Conservation (phyloP, 2,113 vertebrate species). For the Campylomormyrus numenius region DNA sequence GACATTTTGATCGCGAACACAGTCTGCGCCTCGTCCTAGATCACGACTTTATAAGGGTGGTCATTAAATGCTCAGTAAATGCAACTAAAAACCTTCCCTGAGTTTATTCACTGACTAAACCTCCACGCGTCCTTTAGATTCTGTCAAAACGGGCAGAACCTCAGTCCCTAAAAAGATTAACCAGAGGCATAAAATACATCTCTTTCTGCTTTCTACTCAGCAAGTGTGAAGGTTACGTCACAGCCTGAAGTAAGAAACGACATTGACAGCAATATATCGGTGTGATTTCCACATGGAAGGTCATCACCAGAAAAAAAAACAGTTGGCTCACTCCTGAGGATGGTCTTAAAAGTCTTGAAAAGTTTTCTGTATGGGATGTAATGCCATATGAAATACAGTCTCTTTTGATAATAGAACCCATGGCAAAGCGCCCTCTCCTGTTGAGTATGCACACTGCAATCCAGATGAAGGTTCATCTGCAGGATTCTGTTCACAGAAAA, state of each 20-base stretch:
- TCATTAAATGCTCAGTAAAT: neutral
- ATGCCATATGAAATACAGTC: neutral
- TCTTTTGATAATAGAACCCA: neutral
- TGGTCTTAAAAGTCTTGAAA: neutral
- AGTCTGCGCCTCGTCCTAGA: neutral
- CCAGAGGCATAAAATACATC: neutral
- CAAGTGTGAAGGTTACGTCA: neutral
- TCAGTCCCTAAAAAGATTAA: neutral
- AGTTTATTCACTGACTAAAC: neutral
- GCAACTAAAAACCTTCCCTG: neutral
- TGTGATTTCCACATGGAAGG: neutral
- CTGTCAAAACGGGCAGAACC: neutral
- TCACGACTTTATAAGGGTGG: neutral
- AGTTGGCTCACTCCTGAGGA: neutral
- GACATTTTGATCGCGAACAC: neutral
- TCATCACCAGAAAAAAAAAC: neutral
- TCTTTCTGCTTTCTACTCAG: neutral
- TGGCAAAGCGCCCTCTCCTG: neutral
- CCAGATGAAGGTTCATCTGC: neutral
- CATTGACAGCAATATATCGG: neutral
- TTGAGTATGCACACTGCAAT: neutral
- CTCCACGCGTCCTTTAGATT: neutral
- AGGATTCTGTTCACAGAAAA: neutral
- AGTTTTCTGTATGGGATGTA: neutral
- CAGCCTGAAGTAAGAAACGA: neutral